Percentiles rank a stretch among this genome's conserved stretches.
These are phyloP conservation scores for Caenorhabditis latens DNA, from an alignment of 1,140 invertebrate genomes.

Conservation along the genomic window DNA sequence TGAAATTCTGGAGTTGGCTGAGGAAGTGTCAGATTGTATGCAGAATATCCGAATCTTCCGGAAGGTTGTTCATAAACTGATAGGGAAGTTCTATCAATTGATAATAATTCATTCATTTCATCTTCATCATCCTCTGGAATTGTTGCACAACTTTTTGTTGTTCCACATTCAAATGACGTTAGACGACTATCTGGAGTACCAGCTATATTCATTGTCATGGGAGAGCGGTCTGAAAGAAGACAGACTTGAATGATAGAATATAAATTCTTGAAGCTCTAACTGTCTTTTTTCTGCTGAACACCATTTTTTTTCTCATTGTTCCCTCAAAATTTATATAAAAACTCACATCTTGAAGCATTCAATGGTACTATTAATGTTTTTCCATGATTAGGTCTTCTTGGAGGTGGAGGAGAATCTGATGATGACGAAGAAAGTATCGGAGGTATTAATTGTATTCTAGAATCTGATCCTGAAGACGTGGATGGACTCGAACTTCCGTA, in stretches of 20 bases:
- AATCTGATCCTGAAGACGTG: conserved; percentile 24
- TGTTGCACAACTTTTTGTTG: conserved; percentile 72
- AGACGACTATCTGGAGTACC: conserved; percentile 71
- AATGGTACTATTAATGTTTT: conserved; percentile 69
- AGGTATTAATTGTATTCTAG: conserved; percentile 58
- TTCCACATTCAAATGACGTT: conserved; percentile 71
- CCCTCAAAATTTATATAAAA: background rate
- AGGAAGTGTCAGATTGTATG: conserved; percentile 54
- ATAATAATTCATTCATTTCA: conserved; percentile 65
- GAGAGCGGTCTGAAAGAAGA: conserved; percentile 64
- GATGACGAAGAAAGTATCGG: conserved; percentile 49
- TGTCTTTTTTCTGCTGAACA: background rate
- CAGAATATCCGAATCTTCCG: conserved; percentile 56
- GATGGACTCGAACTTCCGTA: conserved; percentile 38
- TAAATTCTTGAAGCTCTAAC: background rate
- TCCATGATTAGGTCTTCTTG: conserved; percentile 65
- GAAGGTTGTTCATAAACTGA: conserved; percentile 63
- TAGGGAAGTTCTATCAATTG: conserved; percentile 70
- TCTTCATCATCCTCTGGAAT: conserved; percentile 71
- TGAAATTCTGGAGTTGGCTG: conserved; percentile 68
- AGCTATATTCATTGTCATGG: conserved; percentile 64
- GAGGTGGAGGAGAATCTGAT: conserved; percentile 69
- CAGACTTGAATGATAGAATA: background rate
- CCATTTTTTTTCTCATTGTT: background rate
- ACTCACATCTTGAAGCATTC: conserved; percentile 57